Conservation (phyloP, 2,888 invertebrate species). For the Apantesis nais region DNA sequence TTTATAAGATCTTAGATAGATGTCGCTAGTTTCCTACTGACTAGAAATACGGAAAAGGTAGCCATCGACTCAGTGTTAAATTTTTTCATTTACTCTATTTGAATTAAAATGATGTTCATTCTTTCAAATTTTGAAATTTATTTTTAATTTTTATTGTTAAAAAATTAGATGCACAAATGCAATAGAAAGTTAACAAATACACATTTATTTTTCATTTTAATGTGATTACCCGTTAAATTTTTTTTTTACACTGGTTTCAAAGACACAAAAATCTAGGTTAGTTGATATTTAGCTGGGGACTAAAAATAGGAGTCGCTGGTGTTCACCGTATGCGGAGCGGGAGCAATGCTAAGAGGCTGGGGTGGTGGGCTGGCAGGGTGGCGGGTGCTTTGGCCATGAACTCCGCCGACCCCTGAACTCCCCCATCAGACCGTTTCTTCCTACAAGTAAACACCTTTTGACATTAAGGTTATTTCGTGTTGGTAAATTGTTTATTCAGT, state of each 20-base stretch:
- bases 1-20: constrained; percentile 55
- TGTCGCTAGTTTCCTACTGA: constrained; percentile 62
- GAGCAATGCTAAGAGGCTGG: constrained; percentile 23
- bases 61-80: not conserved
- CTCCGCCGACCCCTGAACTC: constrained; percentile 70
- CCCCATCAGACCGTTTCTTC: constrained; percentile 48
- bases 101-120: not conserved
- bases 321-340: constrained; percentile 44
- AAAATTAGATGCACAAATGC: not conserved
- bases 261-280: constrained; percentile 7
- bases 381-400: constrained; percentile 73
- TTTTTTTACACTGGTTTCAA: not conserved
- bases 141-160: not conserved
- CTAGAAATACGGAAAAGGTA: constrained; percentile 15
- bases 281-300: constrained; percentile 46
- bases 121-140: not conserved
- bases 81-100: not conserved
- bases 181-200: not conserved
- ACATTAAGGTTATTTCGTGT: constrained; percentile 30
- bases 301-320: constrained; percentile 67
- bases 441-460: constrained; percentile 45
- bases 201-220: not conserved
- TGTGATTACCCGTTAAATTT: not conserved
- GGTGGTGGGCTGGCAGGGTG: constrained; percentile 38
- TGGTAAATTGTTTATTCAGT: constrained; percentile 1